Base-by-base conservation (phyloP, 2,888 invertebrate species). In the Gymnosoma rotundatum region DNA sequence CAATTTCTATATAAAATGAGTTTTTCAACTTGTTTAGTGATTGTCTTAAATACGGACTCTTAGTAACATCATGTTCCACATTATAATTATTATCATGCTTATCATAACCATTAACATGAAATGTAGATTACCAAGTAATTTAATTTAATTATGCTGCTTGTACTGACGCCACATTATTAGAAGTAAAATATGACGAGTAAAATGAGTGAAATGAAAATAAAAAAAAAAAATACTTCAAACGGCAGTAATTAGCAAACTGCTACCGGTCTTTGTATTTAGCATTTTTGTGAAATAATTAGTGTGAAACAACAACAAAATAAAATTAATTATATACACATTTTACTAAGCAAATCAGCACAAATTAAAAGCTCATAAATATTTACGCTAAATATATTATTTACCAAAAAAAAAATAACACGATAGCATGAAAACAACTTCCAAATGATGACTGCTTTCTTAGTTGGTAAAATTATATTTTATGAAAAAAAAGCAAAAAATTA, bases 291-390 rank as follows among this genome's bases (percentile, higher is more conserved):
- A 45, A 61, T 73, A 73, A 67, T 80, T 73, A 60, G 21, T 18
- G 45, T 7, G 48, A 67, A 60, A 45, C 21, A 42, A 54, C 32
- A 56, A 54, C 45, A 20, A 48, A 16, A n/a, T 14, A 52, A 14
- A 21, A 45, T 20, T 10, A 36, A 64, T 56, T 20, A 54, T 64
- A 42, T 42, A 1, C 12, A 42, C 42, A 42, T 42, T 12, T 12
- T 42, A 42, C 42, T 42, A 42, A 42, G 42, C 4, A 42, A 42
- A 54, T 58, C n/a, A 56, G 36, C 70, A 52, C 52, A 58, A 79
- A 78, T 83, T 78, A 83, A 83, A 73, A 78, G 63, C 83, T 63
- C 64, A 78, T 78, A 78, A 69, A 78, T 74, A 70, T 45, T 48
- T 36, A 36, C 12, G 52, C 14, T 20, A 80, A 67, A 45, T 45